Conservation (phyloP, 2,888 invertebrate genomes). For the Drosophila prostipennis region DNA sequence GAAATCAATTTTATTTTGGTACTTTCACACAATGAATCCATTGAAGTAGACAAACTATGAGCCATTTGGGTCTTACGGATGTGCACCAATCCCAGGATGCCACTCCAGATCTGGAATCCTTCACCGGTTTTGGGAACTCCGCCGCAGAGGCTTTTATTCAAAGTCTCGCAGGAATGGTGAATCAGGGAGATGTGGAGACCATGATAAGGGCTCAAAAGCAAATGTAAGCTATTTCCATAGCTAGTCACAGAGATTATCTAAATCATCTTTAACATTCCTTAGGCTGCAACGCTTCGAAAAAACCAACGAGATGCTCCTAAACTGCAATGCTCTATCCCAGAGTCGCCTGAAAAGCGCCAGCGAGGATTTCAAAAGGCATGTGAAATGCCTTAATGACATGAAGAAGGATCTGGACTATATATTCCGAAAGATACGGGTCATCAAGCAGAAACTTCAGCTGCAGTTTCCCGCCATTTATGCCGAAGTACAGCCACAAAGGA, state of each 20-base stretch:
- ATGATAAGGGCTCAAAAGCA: constrained; percentile 96
- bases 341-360: constrained; percentile 93
- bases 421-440: constrained; percentile 94
- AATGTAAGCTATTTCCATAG: constrained; percentile 87
- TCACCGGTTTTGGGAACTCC: constrained; percentile 95
- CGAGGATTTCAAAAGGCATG: constrained; percentile 95
- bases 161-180: constrained; percentile 94
- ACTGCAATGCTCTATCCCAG: constrained; percentile 97
- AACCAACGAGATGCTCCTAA: constrained; percentile 99
- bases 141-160: constrained; percentile 97
- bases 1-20: not conserved
- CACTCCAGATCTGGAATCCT: constrained; percentile 82
- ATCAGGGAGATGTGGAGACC: constrained; percentile 94
- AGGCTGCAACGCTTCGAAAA: constrained; percentile 98
- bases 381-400: constrained; percentile 93
- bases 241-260: not conserved
- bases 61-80: constrained; percentile 42
- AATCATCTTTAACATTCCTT: constrained; percentile 8
- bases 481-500: constrained; percentile 85
- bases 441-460: constrained; percentile 91
- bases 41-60: constrained; percentile 9
- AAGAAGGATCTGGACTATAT: constrained; percentile 97
- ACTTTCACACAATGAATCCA: too few relatives aligned
- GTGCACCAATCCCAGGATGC: constrained; percentile 44
- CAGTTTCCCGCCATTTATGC: constrained; percentile 89